phyloP scores from a whole-genome alignment of 2,113 vertebrate species.

The Sapajus apella region DNA sequence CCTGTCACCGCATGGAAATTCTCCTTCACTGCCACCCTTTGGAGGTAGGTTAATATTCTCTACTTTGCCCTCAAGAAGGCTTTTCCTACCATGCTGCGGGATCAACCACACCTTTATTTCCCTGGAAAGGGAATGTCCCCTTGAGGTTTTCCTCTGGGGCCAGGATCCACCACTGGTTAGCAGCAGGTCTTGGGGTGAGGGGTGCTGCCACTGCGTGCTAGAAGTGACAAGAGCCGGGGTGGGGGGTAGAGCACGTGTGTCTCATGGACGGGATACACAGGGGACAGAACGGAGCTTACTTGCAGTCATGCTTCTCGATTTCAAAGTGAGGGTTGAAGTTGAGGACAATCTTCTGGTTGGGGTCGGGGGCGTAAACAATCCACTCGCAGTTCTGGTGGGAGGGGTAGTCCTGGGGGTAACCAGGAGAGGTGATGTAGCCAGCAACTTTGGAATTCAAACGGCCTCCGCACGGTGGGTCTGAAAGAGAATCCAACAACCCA shows the following conservation, averaged over 20 bases:
- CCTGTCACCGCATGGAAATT: not conserved
- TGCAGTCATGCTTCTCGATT: conserved; percentile 98
- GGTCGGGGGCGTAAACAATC: conserved; percentile 94
- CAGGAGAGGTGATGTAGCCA: conserved; percentile 97
- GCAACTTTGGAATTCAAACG: conserved; percentile 94
- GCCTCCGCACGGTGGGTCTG: conserved; percentile 89
- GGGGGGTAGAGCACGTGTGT: not conserved
- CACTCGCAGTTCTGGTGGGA: conserved; percentile 98
- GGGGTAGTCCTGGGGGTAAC: conserved; percentile 98
- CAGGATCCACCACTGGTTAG: not conserved
- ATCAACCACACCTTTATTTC: not conserved
- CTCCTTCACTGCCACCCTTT: not conserved
- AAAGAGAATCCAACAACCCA: conserved; percentile 71
- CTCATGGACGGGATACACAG: not conserved
- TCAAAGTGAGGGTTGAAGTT: conserved; percentile 99
- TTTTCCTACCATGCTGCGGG: not conserved
- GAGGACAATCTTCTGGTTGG: conserved; percentile 96
- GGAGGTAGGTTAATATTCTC: not conserved
- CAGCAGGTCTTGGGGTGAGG: not conserved
- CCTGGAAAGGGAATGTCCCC: not conserved
- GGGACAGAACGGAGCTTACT: conserved; percentile 84
- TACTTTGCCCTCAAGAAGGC: not conserved
- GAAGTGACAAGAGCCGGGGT: not conserved
- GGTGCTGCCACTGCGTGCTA: not conserved
- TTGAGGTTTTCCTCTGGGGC: not conserved